These are phyloP conservation scores for Cyanoliseus patagonus DNA, from an alignment of 2,113 vertebrate species.

Conservation along the genomic window DNA sequence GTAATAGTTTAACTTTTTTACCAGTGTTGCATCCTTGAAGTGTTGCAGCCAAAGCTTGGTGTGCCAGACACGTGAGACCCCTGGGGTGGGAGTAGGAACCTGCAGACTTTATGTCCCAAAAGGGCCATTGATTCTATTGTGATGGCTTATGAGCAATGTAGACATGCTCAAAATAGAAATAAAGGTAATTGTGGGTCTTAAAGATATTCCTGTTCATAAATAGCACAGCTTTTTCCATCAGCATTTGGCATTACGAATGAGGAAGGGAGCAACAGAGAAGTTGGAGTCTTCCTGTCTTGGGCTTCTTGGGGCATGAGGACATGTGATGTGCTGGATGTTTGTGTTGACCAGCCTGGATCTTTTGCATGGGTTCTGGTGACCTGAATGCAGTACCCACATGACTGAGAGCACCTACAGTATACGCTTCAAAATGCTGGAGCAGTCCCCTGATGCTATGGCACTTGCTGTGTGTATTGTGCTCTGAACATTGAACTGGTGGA, in stretches of 20 bases:
- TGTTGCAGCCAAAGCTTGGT: not conserved
- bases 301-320: not conserved
- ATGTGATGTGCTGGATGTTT: not conserved
- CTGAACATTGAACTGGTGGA: not conserved
- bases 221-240: not conserved
- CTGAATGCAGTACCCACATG: accelerated
- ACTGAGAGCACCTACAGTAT: accelerated
- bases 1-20: not conserved
- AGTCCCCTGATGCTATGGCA: not conserved
- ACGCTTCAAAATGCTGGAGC: not conserved
- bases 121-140: not conserved
- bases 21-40: not conserved
- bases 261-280: not conserved
- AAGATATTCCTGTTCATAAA: not conserved
- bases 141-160: not conserved
- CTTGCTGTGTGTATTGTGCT: not conserved
- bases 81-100: not conserved
- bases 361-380: not conserved
- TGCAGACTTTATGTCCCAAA: not conserved
- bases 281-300: not conserved
- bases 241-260: not conserved
- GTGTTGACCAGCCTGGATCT: not conserved
- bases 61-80: not conserved
- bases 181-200: not conserved
- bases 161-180: not conserved